A percentile compares a stretch with the other conserved stretches of the same genome.
Conservation (phyloP, 30 jellyfish, hydroid and myxozoan genomes). For the Morbakka virulenta region DNA sequence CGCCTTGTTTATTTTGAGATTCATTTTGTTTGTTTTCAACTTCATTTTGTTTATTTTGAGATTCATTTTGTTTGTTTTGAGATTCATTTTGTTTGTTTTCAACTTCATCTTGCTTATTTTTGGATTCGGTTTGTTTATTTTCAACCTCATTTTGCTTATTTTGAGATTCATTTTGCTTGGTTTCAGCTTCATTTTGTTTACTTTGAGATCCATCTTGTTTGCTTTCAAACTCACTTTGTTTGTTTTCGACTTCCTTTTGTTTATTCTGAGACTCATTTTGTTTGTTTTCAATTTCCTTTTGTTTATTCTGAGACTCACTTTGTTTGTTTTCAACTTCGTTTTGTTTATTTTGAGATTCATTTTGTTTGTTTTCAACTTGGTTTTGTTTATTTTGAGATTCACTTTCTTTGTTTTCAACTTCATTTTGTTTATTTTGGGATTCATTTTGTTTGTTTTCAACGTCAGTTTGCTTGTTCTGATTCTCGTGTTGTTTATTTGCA, state of each 20-base stretch:
- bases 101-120: constrained; percentile 8
- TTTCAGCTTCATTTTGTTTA: too few relatives aligned
- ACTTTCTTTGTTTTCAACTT: not conserved
- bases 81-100: not conserved
- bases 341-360: constrained; percentile 2
- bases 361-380: not conserved
- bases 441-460: not conserved
- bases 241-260: too few relatives aligned
- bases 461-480: too few relatives aligned
- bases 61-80: constrained; percentile 7
- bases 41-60: constrained; percentile 35
- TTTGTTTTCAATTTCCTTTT: constrained; percentile 8
- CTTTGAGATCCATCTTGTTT: too few relatives aligned
- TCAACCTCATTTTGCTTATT: constrained; percentile 9
- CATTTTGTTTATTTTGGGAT: not conserved
- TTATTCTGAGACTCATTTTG: too few relatives aligned
- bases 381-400: constrained; percentile 5
- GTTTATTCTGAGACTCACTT: not conserved
- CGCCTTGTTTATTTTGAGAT: not conserved
- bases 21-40: constrained; percentile 4
- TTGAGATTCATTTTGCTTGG: not conserved
- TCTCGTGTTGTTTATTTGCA: too few relatives aligned
- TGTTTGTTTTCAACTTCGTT: not conserved
- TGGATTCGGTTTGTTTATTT: not conserved
- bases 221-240: too few relatives aligned